phyloP scores from a whole-genome alignment of 1,140 invertebrate genomes.

The Drosophila biarmipes region DNA sequence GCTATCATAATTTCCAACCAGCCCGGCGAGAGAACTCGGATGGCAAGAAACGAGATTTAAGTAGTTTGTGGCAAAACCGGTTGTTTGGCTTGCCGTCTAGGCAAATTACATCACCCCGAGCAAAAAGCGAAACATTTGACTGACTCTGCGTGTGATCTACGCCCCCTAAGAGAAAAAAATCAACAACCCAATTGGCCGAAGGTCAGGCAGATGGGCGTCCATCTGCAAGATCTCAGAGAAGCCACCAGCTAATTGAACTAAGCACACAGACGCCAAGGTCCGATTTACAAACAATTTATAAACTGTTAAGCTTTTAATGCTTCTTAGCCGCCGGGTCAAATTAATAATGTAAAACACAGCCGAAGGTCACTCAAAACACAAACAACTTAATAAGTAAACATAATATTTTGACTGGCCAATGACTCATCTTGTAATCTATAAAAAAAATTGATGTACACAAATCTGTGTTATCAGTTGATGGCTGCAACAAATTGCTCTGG shows the following conservation, averaged over 20 bases:
- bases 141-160: conserved; percentile 38
- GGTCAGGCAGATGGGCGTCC: conserved; percentile 38
- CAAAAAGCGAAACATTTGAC: conserved; percentile 43
- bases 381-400: conserved; percentile 29
- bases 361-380: conserved; percentile 35
- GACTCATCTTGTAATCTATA: conserved; percentile 31
- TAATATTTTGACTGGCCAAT: conserved; percentile 16
- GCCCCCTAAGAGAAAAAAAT: conserved; percentile 21
- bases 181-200: conserved; percentile 19
- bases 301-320: conserved; percentile 17
- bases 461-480: conserved; percentile 31
- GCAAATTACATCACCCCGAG: conserved; percentile 74
- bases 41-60: conserved; percentile 55
- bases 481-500: conserved; percentile 24
- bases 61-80: conserved; percentile 63
- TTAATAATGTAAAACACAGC: conserved; percentile 38
- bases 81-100: conserved; percentile 62
- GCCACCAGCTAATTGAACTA: conserved; percentile 28
- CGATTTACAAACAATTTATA: conserved; percentile 39
- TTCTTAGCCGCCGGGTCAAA: conserved; percentile 13
- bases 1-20: conserved; percentile 40
- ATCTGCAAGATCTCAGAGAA: conserved; percentile 60
- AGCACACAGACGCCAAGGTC: conserved; percentile 24
- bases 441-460: conserved; percentile 22
- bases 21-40: conserved; percentile 47